These are phyloP conservation scores for Aepyceros melampus DNA, from an alignment of 2,113 vertebrate species.

Conservation along the genomic window DNA sequence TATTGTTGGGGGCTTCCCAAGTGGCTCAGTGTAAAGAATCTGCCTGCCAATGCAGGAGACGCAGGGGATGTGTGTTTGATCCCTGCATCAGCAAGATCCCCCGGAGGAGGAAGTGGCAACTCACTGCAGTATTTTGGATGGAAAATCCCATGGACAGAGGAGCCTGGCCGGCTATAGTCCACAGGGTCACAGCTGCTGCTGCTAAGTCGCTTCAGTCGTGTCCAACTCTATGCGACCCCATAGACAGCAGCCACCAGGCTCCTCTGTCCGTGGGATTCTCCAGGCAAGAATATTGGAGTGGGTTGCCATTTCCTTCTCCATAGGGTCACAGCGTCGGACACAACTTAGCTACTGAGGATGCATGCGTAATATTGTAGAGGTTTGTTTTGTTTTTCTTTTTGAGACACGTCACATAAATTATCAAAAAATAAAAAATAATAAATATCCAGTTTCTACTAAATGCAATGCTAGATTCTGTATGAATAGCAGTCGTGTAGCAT, in stretches of 20 bases:
- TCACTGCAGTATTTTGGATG: neutral
- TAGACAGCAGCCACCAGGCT: too few species aligned
- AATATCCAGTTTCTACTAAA: neutral
- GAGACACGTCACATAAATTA: neutral
- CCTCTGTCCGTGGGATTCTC: too few species aligned
- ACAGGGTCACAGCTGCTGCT: neutral
- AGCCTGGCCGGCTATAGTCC: neutral
- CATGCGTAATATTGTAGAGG: neutral
- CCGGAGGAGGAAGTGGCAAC: neutral
- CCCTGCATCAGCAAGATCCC: neutral
- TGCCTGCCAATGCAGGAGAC: neutral
- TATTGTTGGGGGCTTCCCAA: neutral
- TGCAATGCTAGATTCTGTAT: neutral
- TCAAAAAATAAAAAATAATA: neutral
- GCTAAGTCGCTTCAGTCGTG: too few species aligned
- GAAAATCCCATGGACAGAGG: neutral
- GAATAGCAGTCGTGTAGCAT: neutral
- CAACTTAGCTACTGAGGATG: neutral
- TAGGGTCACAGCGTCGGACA: rapidly evolving
- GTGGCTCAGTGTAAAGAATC: neutral
- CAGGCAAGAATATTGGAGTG: too few species aligned
- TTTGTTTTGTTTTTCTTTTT: neutral
- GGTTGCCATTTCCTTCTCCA: neutral
- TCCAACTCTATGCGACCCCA: too few species aligned
- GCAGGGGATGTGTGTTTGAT: neutral